Evolutionary conservation across 37 sponge, comb jelly and placozoan species (phyloP), one percentile per base, ranked within the genome.

Genomic region (Chondrilla cf. caribensis): DNA sequence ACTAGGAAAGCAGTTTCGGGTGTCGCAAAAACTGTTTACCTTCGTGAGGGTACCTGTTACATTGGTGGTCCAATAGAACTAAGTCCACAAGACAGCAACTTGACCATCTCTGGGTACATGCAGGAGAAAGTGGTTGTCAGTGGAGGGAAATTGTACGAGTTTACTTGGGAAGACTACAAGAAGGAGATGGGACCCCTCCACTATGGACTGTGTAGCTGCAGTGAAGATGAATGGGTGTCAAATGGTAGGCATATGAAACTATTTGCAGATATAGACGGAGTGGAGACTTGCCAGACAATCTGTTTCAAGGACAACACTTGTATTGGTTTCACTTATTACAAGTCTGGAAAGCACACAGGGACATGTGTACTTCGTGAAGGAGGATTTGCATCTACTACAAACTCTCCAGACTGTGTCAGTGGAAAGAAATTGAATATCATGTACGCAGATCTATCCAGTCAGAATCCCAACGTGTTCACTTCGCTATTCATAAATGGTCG

Each of bases 71-170:
- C 82, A 22, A 43, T 86, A 32, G 33, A 41, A 3, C 59, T 84
- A 22, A 29, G 24, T 24, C 58, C 57, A 24, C 59, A 33, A 31
- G 84, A 84, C 40, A 84, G 84, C 59, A 31, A 55, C 77, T 24
- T 84, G 39, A 58, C 77, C 58, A 51, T 84, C 28, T 28, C 47
- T 58, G 76, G 81, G 24, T 71, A 82, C 62, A 37, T 47, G 8
- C 37, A 26, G n/a, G 77, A 86, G 31, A 14, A 7, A 36, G 64
- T 76, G 44, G 77, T 86, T 18, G 80, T 86, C 38, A 86, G 87
- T 58, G 87, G 87, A 41, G 87, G 82, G 0, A 81, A 76, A 47
- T 42, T 0, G 47, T 86, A 70, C 72, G 54, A 42, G 21, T 73
- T 86, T 14, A 25, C 42, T 24, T 84, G 84, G 84, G 58, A 84